These are phyloP conservation scores for Leptogaster cylindrica DNA, from an alignment of 2,888 invertebrate genomes.

Conservation along the genomic window DNA sequence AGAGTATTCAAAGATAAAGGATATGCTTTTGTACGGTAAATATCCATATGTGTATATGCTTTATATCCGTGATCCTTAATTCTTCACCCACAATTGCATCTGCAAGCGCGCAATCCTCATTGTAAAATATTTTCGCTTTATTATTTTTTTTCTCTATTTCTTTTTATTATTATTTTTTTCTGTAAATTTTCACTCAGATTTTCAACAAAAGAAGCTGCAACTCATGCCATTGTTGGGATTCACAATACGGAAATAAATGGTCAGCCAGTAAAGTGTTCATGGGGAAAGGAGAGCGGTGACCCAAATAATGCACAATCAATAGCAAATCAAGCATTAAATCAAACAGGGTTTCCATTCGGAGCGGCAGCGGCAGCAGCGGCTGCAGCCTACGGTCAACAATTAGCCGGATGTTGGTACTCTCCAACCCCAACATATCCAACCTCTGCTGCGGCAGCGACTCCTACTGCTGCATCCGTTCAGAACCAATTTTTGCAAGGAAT, in stretches of 20 bases:
- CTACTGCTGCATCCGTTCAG: constrained; percentile 76
- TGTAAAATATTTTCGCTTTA: constrained; percentile 44
- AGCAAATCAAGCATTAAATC: constrained; percentile 67
- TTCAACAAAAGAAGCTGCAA: constrained; percentile 97
- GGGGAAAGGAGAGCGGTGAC: constrained; percentile 98
- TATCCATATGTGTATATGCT: too few relatives aligned
- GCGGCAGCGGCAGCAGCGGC: constrained; percentile 64
- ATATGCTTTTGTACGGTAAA: constrained; percentile 92
- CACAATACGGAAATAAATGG: constrained; percentile 97
- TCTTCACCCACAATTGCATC: constrained; percentile 28
- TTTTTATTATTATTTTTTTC: too few relatives aligned
- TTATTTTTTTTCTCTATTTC: too few relatives aligned
- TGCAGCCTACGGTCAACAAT: constrained; percentile 77
- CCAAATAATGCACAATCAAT: constrained; percentile 81
- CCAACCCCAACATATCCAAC: constrained; percentile 73
- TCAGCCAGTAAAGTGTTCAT: constrained; percentile 96
- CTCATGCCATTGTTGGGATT: constrained; percentile 96
- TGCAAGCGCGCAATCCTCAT: background rate
- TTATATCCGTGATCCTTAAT: constrained; percentile 12
- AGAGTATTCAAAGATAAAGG: constrained; percentile 99
- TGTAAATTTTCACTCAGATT: constrained; percentile 69
- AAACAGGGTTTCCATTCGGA: constrained; percentile 64
- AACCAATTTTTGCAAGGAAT: constrained; percentile 87
- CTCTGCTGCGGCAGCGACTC: constrained; percentile 66
- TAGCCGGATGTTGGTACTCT: constrained; percentile 92